Percentiles rank a stretch among this genome's conserved stretches.
Conservation (phyloP, 2,888 invertebrate genomes). For the Ichneumoninae sp. region DNA sequence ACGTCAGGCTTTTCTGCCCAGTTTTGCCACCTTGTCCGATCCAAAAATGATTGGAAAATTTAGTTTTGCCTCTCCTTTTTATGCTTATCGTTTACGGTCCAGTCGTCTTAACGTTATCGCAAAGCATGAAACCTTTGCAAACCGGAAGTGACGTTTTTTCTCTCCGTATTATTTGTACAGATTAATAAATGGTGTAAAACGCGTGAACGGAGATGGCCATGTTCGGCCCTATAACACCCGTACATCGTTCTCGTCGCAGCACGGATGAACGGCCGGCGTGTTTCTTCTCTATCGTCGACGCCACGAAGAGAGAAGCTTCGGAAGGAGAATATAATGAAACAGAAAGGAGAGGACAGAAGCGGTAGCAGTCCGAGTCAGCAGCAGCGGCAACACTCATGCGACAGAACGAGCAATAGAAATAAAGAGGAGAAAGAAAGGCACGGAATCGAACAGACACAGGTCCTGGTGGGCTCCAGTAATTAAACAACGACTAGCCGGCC, state of each 20-base stretch:
- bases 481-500: constrained; percentile 83
- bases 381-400: constrained; percentile 10
- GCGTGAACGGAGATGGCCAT: constrained; percentile 70
- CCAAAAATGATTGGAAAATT: no score
- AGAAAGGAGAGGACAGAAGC: constrained; percentile 30
- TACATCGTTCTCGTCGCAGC: constrained; percentile 61
- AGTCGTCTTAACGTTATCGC: no score
- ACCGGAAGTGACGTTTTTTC: not conserved
- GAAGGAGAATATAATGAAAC: constrained; percentile 22
- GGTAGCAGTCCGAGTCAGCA: constrained; percentile 6
- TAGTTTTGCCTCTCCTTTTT: no score
- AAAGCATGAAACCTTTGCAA: not conserved
- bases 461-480: constrained; percentile 79
- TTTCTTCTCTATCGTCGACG: constrained; percentile 61
- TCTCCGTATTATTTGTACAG: not conserved
- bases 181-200: constrained; percentile 66
- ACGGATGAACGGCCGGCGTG: constrained; percentile 74
- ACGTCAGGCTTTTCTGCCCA: no score
- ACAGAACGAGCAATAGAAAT: constrained; percentile 13
- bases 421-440: constrained; percentile 29
- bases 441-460: constrained; percentile 61
- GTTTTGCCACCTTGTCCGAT: no score
- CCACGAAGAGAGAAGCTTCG: constrained; percentile 47
- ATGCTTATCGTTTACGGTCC: no score
- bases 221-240: constrained; percentile 72